Conservation (phyloP, 2,888 invertebrate species). For the Yponomeuta plumbellus region DNA sequence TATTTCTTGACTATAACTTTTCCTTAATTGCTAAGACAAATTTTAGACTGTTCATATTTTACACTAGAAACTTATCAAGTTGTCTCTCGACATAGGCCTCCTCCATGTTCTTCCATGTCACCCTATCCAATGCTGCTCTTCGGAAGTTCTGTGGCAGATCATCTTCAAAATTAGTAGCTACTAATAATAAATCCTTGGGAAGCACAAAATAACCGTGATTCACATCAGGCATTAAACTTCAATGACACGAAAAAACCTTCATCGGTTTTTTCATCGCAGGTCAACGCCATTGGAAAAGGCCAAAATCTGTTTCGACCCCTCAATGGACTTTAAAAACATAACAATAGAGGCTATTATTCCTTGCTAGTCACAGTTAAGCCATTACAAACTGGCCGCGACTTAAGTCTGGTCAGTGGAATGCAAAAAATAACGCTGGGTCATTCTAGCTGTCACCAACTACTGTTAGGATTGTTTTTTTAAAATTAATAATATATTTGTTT, state of each 20-base stretch:
- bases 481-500: too few species aligned
- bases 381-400: slow-evolving; percentile 1
- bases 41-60: too few species aligned
- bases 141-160: too few species aligned
- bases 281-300: not conserved
- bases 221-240: not conserved
- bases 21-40: too few species aligned
- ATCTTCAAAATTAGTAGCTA: not conserved
- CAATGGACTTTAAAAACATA: not conserved
- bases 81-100: too few species aligned
- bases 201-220: not conserved
- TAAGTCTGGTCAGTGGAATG: not conserved
- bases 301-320: not conserved
- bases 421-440: not conserved
- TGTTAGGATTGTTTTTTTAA: not conserved
- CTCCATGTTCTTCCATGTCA: too few species aligned
- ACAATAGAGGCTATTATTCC: not conserved
- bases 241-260: not conserved
- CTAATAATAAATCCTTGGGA: not conserved
- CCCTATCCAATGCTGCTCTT: too few species aligned
- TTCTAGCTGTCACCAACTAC: not conserved
- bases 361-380: not conserved
- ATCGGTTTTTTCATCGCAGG: not conserved
- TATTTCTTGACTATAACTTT: too few species aligned
- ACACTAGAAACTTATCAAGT: too few species aligned